Base-by-base conservation (phyloP, 1,140 invertebrate genomes). In the Drosophila auraria region DNA sequence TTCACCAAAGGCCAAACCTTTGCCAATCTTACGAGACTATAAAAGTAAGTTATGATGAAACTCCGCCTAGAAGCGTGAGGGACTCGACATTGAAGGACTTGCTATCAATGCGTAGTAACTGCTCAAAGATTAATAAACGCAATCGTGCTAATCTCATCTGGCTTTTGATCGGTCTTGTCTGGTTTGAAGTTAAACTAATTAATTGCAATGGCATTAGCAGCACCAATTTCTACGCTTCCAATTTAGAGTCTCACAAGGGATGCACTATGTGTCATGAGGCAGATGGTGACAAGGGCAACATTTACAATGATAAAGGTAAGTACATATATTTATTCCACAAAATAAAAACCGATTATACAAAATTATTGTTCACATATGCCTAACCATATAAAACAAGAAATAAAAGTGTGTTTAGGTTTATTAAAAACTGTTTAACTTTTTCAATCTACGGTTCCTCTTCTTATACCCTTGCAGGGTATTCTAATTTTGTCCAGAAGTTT, bases 141-240 rank as follows among this genome's bases (percentile, higher is more conserved):
- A 82, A 80, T 44, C 77, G 86, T 0, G 50, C 80, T 1, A 92
- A 92, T 68, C 83, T 92, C 11, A 62, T 92, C 2, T 92, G 91
- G 91, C 57, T 92, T n/a, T 68, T 92, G 5, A 91, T 92, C 49
- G 91, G 91, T 6, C 76, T 92, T 12, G 91, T 92, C 20, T 92
- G 91, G 91, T 75, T 92, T 9, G 91, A 92, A 53, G 75, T 83
- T 9, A 90, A 91, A 44, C 60, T 91, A 27, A 84, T 92, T 17
- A 91, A 91, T 53, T 92, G 91, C 70, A 82, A 77, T 60, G 72
- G 86, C 6, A 79, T 91, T 47, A 58, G 59, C 9, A 73, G 58
- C 40, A 70, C 68, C 36, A 60, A 72, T 36, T 78, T 70, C 15
- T 87, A 81, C 17, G 78, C 79, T 47, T 82, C 87, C 1, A 90